These are phyloP conservation scores for Rhinogobio ventralis DNA, from an alignment of 2,797 vertebrate genomes.

Conservation along the genomic window DNA sequence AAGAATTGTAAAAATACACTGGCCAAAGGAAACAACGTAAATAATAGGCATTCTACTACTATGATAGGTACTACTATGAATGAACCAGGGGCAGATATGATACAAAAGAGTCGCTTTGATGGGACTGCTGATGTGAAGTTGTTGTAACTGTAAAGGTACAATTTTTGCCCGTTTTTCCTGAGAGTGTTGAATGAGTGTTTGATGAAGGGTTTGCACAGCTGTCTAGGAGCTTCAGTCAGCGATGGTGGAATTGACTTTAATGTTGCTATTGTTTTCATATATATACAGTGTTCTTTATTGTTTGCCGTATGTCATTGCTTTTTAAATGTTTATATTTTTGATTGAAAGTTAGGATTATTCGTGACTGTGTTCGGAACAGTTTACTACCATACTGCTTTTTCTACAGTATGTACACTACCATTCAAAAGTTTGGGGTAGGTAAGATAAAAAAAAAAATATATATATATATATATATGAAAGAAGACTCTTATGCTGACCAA, in stretches of 20 bases:
- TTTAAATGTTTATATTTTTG: slow-evolving; percentile 17
- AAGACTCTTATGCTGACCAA: not conserved
- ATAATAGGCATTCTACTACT: not conserved
- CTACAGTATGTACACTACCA: not conserved
- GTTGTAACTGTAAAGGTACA: not conserved
- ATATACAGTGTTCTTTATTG: slow-evolving; percentile 25
- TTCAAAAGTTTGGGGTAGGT: not conserved
- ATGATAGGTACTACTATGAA: not conserved
- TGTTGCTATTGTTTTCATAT: slow-evolving; percentile 9
- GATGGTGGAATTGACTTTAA: not conserved
- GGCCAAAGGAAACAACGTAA: not conserved
- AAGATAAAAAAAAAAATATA: not conserved
- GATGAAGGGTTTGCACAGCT: slow-evolving; percentile 32
- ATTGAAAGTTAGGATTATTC: not conserved
- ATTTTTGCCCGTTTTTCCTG: not conserved
- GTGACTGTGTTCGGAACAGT: not conserved
- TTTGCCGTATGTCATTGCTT: slow-evolving; percentile 18
- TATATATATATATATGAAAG: not conserved
- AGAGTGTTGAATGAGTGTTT: not conserved
- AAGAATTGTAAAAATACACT: not conserved
- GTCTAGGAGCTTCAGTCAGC: not conserved
- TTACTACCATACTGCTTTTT: not conserved
- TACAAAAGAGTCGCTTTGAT: not conserved
- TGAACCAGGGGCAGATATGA: not conserved
- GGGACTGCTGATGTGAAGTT: not conserved